These are phyloP conservation scores for Spea bombifrons DNA, from an alignment of 2,113 vertebrate species.

Conservation along the genomic window DNA sequence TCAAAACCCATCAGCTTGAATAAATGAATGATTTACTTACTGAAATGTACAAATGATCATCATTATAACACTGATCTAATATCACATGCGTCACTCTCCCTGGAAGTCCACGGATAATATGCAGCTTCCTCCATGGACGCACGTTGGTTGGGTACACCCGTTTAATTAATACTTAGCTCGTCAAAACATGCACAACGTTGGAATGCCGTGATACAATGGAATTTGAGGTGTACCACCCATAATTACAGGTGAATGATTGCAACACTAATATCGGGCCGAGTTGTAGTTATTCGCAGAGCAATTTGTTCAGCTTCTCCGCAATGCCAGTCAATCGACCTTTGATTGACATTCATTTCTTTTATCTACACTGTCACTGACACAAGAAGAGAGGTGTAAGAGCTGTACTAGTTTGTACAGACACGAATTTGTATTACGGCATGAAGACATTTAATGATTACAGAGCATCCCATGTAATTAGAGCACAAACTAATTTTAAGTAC, in stretches of 20 bases:
- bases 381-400: not conserved
- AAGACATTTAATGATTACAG: too few relatives aligned
- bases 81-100: conserved; percentile 1
- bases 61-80: conserved; percentile 20
- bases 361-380: conserved; percentile 8
- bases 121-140: too few relatives aligned
- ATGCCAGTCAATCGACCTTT: conserved; percentile 9
- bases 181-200: conserved; percentile 47
- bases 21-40: not conserved
- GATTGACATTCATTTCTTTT: conserved; percentile 4
- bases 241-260: conserved; percentile 24
- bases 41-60: conserved; percentile 16
- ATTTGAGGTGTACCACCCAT: conserved; percentile 41
- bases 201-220: conserved; percentile 55
- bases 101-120: not conserved
- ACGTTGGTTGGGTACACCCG: conserved; percentile 43
- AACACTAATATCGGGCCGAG: conserved; percentile 56
- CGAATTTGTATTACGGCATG: not conserved
- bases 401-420: conserved; percentile 5
- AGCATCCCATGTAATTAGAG: too few relatives aligned
- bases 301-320: conserved; percentile 62
- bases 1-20: not conserved
- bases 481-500: too few relatives aligned
- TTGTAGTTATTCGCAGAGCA: conserved; percentile 61
- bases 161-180: conserved; percentile 44